Conservation (phyloP, 2,797 vertebrate genomes). For the Balearica regulorum region DNA sequence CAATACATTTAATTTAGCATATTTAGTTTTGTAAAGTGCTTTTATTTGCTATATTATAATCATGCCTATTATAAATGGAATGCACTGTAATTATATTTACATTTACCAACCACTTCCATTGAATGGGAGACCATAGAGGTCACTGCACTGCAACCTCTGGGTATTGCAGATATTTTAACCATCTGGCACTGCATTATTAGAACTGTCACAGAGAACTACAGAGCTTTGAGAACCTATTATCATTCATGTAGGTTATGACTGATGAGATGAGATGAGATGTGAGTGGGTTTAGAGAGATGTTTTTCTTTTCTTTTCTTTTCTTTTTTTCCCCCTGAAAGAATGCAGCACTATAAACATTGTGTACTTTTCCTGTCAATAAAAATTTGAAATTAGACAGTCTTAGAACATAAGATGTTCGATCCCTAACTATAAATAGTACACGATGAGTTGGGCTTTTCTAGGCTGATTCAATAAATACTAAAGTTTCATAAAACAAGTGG, state of each 20-base stretch:
- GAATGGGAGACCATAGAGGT: background rate
- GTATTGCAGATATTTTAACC: slow-evolving; percentile 2
- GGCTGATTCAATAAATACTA: background rate
- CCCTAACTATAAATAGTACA: background rate
- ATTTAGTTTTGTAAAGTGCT: background rate
- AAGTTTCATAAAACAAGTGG: background rate
- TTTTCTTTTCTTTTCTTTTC: background rate
- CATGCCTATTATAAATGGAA: background rate
- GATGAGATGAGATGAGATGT: background rate
- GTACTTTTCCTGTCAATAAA: slow-evolving; percentile 16
- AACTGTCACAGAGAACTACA: background rate
- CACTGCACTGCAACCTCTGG: background rate
- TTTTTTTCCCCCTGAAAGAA: background rate
- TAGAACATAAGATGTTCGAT: background rate
- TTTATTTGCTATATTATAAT: slow-evolving; percentile 1
- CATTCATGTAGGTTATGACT: background rate
- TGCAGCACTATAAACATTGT: background rate
- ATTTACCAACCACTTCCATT: background rate
- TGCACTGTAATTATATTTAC: slow-evolving; percentile 11
- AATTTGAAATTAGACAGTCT: background rate
- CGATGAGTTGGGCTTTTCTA: background rate
- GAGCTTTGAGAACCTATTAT: background rate
- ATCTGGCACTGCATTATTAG: background rate
- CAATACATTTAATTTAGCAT: background rate
- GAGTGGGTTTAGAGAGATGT: background rate